A percentile compares a stretch with the other conserved stretches of the same genome.
Conservation (phyloP, 23 tunicate species). For the Clavelina lepadiformis region DNA sequence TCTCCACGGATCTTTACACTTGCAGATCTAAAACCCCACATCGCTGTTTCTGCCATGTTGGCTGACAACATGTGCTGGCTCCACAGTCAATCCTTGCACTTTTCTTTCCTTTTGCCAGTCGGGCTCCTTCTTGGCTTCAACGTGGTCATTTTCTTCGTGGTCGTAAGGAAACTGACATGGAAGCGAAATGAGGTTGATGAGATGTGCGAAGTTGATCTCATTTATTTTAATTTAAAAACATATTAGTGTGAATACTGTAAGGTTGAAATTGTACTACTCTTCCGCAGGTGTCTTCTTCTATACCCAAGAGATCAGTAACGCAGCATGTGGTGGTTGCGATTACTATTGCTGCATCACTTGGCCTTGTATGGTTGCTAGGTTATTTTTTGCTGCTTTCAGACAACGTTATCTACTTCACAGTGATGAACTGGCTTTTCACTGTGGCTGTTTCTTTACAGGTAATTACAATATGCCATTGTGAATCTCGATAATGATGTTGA, state of each 20-base stretch:
- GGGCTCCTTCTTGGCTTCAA: slow-evolving; percentile 41
- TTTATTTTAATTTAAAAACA: too few species aligned
- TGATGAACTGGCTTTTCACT: slow-evolving; percentile 23
- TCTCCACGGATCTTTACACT: too few species aligned
- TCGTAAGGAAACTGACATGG: slow-evolving; percentile 15
- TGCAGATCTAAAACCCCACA: too few species aligned
- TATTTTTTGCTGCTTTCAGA: slow-evolving; percentile 22
- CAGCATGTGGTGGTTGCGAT: not conserved
- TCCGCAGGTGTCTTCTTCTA: not conserved
- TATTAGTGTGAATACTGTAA: not conserved
- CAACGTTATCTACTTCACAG: slow-evolving; percentile 6
- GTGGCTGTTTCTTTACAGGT: slow-evolving; percentile 15
- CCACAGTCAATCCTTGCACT: slow-evolving; percentile 36
- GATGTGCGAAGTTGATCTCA: too few species aligned
- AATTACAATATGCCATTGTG: too few species aligned
- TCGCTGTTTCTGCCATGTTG: slow-evolving; percentile 15
- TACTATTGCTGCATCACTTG: slow-evolving; percentile 8
- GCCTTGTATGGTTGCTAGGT: slow-evolving; percentile 19
- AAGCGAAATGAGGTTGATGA: slow-evolving; percentile 35
- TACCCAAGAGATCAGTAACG: not conserved
- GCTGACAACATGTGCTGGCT: slow-evolving; percentile 61
- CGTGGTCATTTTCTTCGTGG: slow-evolving; percentile 16
- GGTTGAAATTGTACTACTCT: too few species aligned
- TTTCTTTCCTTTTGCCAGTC: slow-evolving; percentile 49
- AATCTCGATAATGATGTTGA: too few species aligned